These are phyloP conservation scores for Tipula unca DNA, from an alignment of 2,888 invertebrate genomes.

Conservation along the genomic window DNA sequence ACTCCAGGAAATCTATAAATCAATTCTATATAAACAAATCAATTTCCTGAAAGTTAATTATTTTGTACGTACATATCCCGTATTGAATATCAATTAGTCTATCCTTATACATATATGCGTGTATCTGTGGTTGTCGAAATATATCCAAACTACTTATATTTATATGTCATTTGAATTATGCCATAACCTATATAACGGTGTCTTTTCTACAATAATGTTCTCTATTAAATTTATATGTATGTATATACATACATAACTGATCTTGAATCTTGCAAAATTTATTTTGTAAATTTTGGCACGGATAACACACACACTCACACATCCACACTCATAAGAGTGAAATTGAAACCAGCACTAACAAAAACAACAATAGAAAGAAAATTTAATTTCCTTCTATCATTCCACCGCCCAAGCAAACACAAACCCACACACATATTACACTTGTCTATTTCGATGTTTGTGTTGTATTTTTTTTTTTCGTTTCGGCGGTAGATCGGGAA, in stretches of 20 bases:
- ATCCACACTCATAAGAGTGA: not conserved
- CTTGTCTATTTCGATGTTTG: not conserved
- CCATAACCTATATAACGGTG: not conserved
- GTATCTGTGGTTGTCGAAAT: not conserved
- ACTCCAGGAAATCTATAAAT: not conserved
- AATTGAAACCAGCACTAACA: not conserved
- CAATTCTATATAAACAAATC: not conserved
- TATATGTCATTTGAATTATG: not conserved
- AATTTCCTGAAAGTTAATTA: not conserved
- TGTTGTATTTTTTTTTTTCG: not conserved
- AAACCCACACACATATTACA: not conserved
- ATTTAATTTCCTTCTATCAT: not conserved
- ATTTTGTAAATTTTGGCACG: not conserved
- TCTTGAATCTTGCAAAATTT: not conserved
- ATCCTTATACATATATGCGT: not conserved
- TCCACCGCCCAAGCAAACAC: no score
- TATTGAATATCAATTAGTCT: not conserved
- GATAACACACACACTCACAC: not conserved
- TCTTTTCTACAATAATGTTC: not conserved
- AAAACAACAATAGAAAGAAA: not conserved
- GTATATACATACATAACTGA: no score
- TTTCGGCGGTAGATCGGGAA: not conserved
- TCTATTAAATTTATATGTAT: no score
- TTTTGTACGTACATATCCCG: not conserved
- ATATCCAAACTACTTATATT: not conserved